Percentiles rank a stretch among this genome's conserved stretches.
These are phyloP conservation scores for Passerculus sandwichensis DNA, from an alignment of 2,797 vertebrate species.

Conservation along the genomic window DNA sequence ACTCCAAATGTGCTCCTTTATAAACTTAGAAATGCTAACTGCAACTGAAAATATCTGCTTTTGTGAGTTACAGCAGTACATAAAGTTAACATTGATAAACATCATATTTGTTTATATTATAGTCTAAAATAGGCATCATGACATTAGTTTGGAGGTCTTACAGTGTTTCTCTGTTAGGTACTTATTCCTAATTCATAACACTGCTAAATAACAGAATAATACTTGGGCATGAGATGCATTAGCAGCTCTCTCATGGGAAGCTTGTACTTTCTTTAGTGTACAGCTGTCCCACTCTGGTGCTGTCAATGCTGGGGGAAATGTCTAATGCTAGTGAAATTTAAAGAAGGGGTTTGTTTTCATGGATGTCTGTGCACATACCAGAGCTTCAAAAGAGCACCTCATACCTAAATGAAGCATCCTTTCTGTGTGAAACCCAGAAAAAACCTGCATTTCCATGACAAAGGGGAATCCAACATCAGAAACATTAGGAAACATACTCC, in stretches of 20 bases:
- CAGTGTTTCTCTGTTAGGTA: background rate
- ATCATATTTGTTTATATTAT: background rate
- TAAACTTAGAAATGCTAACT: background rate
- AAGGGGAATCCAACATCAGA: slow-evolving; percentile 6
- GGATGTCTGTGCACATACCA: background rate
- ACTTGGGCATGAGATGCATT: background rate
- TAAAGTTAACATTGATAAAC: background rate
- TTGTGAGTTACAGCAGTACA: background rate
- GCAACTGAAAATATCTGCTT: background rate
- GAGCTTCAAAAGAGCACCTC: background rate
- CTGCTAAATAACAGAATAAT: background rate
- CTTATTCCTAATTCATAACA: background rate
- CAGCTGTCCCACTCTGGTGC: background rate
- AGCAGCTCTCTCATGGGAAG: background rate
- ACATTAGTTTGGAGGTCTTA: background rate
- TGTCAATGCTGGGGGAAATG: background rate
- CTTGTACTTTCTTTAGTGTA: background rate
- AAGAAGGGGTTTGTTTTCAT: background rate
- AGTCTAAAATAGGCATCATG: background rate
- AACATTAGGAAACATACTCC: background rate
- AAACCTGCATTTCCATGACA: slow-evolving; percentile 50
- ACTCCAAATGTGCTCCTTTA: background rate
- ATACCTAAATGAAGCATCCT: background rate
- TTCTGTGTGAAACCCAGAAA: slow-evolving; percentile 20
- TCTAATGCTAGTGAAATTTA: background rate